Evolutionary conservation across 2,888 invertebrate genomes (phyloP), one percentile per base, ranked within the genome.

Genomic region (Caenorhabditis sinica): DNA sequence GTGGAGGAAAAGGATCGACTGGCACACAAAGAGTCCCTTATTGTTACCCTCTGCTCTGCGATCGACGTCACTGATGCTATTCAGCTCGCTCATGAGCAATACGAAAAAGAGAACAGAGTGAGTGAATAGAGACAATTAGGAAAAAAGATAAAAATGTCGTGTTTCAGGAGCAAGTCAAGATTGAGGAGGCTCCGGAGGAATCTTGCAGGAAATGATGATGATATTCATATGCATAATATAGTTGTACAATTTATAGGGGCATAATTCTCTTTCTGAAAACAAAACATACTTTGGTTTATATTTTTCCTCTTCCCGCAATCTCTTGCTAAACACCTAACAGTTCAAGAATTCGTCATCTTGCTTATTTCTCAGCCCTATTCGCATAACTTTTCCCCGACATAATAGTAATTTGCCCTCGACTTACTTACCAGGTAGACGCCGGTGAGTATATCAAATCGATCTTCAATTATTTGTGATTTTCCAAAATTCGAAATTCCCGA

Each of bases 51-150:
- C 2, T 77, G 66, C n/a, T 36, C 51, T 0, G 77, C 84, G 0
- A 80, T 88, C 56, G 81, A 73, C 30, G 84, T 87, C 61, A 86
- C 86, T 20, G 85, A 88, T 63, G 61, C 76, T 2, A 88, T 88
- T 53, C 85, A 87, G 40, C 51, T 36, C 9, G 87, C 84, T 20
- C 86, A 84, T 30, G 60, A 75, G 11, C 81, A 86, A 33, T 85
- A 85, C 63, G 82, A 82, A 60, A 69, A 68, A 36, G 71, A 79
- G 60, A 76, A 82, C 45, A 72, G 74, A 61, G 85, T 85, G 30
- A 82, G 53, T 49, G 45, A 49, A 61, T 33, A 49, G 60, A 60
- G 2, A 25, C 25, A 40, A 40, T 60, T 60, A 58, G 43, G 0
- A 43, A 51, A 20, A 65, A 11, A 25, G n/a, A 71, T 0, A 20